Percentiles rank a stretch among this genome's conserved stretches.
phyloP scores from a whole-genome alignment of 2,888 invertebrate genomes.

The Drosophila recens region DNA sequence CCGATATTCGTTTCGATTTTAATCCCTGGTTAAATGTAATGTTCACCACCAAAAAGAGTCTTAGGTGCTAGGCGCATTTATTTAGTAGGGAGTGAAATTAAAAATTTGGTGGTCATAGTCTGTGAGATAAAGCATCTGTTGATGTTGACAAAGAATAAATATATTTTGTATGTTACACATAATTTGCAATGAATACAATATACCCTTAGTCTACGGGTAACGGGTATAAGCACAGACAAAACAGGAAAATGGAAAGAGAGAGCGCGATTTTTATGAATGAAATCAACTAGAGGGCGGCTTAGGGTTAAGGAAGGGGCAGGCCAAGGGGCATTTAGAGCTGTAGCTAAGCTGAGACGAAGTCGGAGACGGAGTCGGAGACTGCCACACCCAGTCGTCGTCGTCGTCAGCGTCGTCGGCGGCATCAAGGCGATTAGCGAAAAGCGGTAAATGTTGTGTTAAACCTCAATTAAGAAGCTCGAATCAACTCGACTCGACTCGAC shows the following conservation, averaged over 20 bases:
- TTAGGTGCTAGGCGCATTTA: too few species aligned
- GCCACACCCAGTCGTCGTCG: slow-evolving; percentile 37
- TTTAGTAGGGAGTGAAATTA: too few species aligned
- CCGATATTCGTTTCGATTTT: too few species aligned
- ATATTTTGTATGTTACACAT: too few species aligned
- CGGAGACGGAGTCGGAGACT: slow-evolving; percentile 5
- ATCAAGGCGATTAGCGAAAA: slow-evolving; percentile 82
- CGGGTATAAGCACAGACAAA: slow-evolving; percentile 16
- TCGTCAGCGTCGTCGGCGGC: slow-evolving; percentile 47
- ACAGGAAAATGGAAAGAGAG: slow-evolving; percentile 30
- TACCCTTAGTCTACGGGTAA: neutral
- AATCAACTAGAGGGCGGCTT: slow-evolving; percentile 53
- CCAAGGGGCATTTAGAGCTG: slow-evolving; percentile 4
- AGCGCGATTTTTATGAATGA: slow-evolving; percentile 74
- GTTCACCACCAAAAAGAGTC: too few species aligned
- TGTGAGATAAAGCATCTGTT: too few species aligned
- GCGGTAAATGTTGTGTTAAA: slow-evolving; percentile 83
- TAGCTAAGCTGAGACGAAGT: slow-evolving; percentile 8
- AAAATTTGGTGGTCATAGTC: too few species aligned
- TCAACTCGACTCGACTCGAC: neutral
- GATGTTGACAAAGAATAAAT: too few species aligned
- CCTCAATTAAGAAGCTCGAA: slow-evolving; percentile 76
- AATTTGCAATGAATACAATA: neutral
- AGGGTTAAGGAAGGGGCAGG: slow-evolving; percentile 1
- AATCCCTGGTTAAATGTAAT: too few species aligned